Evolutionary conservation across 2,797 vertebrate genomes (phyloP), one percentile per base, ranked within the genome.

Genomic region (Falco naumanni): DNA sequence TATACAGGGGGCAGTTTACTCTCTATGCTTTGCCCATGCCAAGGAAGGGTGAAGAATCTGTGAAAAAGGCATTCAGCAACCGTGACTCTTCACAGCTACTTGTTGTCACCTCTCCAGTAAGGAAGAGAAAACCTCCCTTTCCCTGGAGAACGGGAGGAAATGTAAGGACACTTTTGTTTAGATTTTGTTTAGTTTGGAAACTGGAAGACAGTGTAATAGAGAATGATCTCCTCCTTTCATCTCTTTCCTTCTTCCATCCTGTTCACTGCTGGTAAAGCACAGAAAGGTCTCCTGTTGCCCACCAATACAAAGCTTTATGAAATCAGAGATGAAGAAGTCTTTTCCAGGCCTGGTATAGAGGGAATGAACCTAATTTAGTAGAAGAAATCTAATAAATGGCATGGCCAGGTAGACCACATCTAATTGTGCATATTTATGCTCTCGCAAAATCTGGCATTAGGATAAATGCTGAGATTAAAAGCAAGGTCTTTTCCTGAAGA

Each of bases 101-200:
- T 69, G 21, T 72, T 87, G 21, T 92, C 3, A 6, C 20, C 33
- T 66, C 43, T 84, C 8, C 53, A 37, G 24, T 57, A 43, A 84
- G 72, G 50, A 89, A 43, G 3, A 70, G 61, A 76, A 63, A 60
- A 57, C 16, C 15, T 79, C 5, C 1, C 29, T 72, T 86, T 87
- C 33, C 31, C 33, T 63, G 19, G 51, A 82, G 48, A 84, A 21
- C 7, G 37, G 48, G 22, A 76, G 43, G 31, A 79, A 87, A 63
- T 79, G 79, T 76, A 75, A 88, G 76, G 29, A 26, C 4, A 11
- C 2, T 89, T 78, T 28, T 54, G 31, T 76, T 93, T 71, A 70
- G 26, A 11, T 80, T 84, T 95, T 80, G 21, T 28, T 65, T 87
- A 21, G 9, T 61, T 81, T 90, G 78, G 41, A 84, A 91, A 75